These are phyloP conservation scores for Volucella zonaria DNA, from an alignment of 2,888 invertebrate species.

Conservation along the genomic window DNA sequence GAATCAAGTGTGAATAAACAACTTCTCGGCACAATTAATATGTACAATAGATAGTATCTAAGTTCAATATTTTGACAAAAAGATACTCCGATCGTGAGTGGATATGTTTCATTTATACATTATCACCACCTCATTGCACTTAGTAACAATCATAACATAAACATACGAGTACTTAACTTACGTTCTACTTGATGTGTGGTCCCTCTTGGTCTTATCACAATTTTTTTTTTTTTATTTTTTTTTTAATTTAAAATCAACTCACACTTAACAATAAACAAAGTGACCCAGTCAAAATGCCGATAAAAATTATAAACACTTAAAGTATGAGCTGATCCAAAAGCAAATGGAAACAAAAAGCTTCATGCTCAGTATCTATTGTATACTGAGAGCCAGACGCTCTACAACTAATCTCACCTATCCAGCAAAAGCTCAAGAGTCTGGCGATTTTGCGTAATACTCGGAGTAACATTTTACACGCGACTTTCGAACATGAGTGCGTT, in stretches of 20 bases:
- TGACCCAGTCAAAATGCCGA: constrained; percentile 27
- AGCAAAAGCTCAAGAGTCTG: constrained; percentile 27
- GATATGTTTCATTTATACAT: constrained; percentile 26
- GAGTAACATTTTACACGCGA: not conserved
- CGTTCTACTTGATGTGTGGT: not conserved
- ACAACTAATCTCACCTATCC: constrained; percentile 58
- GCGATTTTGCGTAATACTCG: constrained; percentile 30
- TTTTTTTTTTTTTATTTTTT: not conserved
- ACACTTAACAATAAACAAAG: constrained; percentile 22
- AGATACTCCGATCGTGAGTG: constrained; percentile 3
- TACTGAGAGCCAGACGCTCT: constrained; percentile 27
- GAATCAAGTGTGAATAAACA: no score
- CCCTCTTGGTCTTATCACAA: constrained; percentile 24
- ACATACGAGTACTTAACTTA: constrained; percentile 12
- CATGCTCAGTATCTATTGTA: constrained; percentile 10
- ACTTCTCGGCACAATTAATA: not conserved
- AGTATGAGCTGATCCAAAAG: constrained; percentile 5
- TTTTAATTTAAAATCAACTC: constrained; percentile 1
- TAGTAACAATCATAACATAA: constrained; percentile 18
- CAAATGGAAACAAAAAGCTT: constrained; percentile 42
- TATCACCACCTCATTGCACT: constrained; percentile 27
- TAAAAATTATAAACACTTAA: constrained; percentile 34
- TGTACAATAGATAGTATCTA: not conserved
- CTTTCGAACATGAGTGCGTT: not conserved
- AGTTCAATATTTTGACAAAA: constrained; percentile 10